These are phyloP conservation scores for Archilochus colubris DNA, from an alignment of 2,113 vertebrate genomes.

Conservation along the genomic window DNA sequence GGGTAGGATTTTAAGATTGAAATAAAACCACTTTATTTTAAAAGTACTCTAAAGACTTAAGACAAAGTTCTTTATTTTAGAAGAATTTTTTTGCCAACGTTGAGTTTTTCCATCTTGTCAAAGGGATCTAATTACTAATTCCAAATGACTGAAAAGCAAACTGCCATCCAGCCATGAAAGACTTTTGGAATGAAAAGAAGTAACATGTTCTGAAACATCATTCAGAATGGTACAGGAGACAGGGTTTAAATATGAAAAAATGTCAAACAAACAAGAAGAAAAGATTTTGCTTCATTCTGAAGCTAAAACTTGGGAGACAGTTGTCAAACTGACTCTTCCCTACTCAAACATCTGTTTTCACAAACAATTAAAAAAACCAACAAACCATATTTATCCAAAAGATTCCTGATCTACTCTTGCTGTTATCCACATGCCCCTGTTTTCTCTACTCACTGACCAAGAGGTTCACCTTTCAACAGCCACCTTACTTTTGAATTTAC, in stretches of 20 bases:
- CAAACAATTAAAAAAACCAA: not conserved
- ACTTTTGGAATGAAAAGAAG: not conserved
- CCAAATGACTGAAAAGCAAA: not conserved
- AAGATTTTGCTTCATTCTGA: not conserved
- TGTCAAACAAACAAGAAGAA: not conserved
- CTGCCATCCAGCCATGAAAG: not conserved
- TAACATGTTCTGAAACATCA: not conserved
- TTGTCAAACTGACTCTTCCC: not conserved
- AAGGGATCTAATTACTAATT: not conserved
- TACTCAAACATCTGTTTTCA: not conserved
- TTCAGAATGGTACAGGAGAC: not conserved
- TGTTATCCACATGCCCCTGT: not conserved
- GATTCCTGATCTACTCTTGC: not conserved
- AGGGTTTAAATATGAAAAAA: not conserved
- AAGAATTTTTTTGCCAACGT: not conserved
- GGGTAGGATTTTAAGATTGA: not conserved
- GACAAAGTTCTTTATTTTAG: not conserved
- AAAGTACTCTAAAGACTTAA: not conserved
- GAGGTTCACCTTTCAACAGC: not conserved
- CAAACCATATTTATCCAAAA: not conserved
- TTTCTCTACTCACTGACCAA: not conserved
- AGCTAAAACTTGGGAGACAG: not conserved
- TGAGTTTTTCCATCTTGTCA: not conserved
- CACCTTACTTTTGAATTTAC: conserved; percentile 96
- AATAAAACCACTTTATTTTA: not conserved